Evolutionary conservation across 1,140 invertebrate species (phyloP).

Genomic region (Monomorium pharaonis): DNA sequence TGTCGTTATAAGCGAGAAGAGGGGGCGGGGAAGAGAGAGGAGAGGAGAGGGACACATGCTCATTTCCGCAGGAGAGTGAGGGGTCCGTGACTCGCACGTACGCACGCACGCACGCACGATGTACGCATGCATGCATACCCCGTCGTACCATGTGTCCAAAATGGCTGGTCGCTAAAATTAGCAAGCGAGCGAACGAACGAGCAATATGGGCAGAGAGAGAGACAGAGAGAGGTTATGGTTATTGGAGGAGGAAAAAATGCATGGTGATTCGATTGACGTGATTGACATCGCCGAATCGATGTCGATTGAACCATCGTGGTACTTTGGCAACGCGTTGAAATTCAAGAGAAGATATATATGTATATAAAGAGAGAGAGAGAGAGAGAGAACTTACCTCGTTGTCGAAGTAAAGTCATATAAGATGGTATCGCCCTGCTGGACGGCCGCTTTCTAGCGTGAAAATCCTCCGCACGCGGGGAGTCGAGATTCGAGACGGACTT

Average conservation of each 20-base stretch:
- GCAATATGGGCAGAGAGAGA: slow-evolving; percentile 23
- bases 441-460: slow-evolving; percentile 86
- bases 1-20: background rate
- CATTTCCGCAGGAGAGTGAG: slow-evolving; percentile 66
- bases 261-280: background rate
- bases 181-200: slow-evolving; percentile 41
- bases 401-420: slow-evolving; percentile 94
- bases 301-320: background rate
- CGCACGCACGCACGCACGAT: background rate
- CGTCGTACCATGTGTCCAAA: slow-evolving; percentile 75
- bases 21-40: background rate
- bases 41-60: background rate
- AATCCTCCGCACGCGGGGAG: slow-evolving; percentile 75
- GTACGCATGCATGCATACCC: slow-evolving; percentile 35
- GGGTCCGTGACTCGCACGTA: slow-evolving; percentile 36
- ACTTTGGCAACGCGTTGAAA: too few relatives aligned
- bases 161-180: slow-evolving; percentile 82
- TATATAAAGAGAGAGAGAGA: too few relatives aligned
- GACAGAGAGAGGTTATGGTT: slow-evolving; percentile 37
- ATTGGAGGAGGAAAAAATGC: background rate
- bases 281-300: background rate
- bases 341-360: too few relatives aligned
- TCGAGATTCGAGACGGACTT: slow-evolving; percentile 77
- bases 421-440: slow-evolving; percentile 93
- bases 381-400: slow-evolving; percentile 87